These are phyloP conservation scores for Helobdella robusta DNA, from an alignment of 2,888 invertebrate genomes.

Conservation along the genomic window DNA sequence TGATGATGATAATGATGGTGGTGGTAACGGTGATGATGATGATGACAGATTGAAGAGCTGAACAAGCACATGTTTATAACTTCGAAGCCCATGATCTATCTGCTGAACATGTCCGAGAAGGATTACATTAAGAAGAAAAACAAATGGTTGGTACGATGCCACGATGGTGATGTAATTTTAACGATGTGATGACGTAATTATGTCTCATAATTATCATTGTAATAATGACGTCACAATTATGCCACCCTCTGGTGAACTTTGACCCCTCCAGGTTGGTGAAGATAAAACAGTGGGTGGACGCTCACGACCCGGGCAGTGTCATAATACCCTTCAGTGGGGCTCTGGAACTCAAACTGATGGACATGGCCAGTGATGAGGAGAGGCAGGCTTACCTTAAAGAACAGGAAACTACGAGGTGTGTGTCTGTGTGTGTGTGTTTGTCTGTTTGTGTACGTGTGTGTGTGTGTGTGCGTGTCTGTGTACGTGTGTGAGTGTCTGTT, in stretches of 20 bases:
- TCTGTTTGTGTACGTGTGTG: too few species aligned
- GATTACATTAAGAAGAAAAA: slow-evolving; percentile 97
- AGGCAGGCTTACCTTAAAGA: slow-evolving; percentile 72
- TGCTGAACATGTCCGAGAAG: slow-evolving; percentile 91
- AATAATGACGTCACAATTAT: slow-evolving; percentile 10
- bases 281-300: slow-evolving; percentile 97
- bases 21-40: too few species aligned
- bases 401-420: slow-evolving; percentile 67
- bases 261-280: slow-evolving; percentile 67
- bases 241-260: neutral
- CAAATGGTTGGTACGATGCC: slow-evolving; percentile 85
- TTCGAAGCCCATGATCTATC: slow-evolving; percentile 90
- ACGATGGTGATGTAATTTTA: too few species aligned
- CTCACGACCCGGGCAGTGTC: slow-evolving; percentile 82
- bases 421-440: too few species aligned
- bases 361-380: slow-evolving; percentile 44
- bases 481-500: too few species aligned
- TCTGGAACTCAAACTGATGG: slow-evolving; percentile 78
- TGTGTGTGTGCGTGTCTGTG: too few species aligned
- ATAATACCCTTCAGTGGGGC: slow-evolving; percentile 92
- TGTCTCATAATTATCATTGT: neutral
- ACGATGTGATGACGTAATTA: neutral
- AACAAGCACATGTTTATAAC: slow-evolving; percentile 94
- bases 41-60: slow-evolving; percentile 84
- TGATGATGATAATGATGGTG: too few species aligned